Evolutionary conservation across 2,797 vertebrate genomes (phyloP), one percentile per base, ranked within the genome.

Genomic region (Xiphophorus birchmanni): DNA sequence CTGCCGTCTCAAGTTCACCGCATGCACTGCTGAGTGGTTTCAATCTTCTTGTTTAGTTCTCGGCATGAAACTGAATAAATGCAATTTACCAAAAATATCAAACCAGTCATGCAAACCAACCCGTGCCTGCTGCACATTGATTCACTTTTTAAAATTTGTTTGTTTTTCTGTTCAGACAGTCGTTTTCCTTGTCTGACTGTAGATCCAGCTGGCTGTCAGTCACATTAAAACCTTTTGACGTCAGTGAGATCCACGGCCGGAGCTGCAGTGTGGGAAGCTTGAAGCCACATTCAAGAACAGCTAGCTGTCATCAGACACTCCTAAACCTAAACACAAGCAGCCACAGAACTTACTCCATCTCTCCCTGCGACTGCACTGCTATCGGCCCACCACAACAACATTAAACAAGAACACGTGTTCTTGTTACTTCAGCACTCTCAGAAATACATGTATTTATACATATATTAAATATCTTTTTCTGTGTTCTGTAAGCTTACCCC

Each of bases 291-390:
- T 92, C 82, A 88, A 89, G 83, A 87, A 83, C 85, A 88, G 90
- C 88, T 87, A 93, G 90, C 93, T 93, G 93, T 95, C 94, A 95
- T 93, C 94, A 92, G 85, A 90, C 65, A 45, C 76, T 88, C 85
- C 83, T 82, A 83, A 94, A 92, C 82, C 84, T 81, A 91, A 92
- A 94, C 89, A 92, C 84, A 45, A 56, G 85, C 85, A 88, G 86
- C 91, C 88, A 86, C 91, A 92, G 84, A 87, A 72, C 54, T 69
- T 75, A 77, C 83, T 87, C 85, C 85, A 84, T 87, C 79, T 87
- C 80, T 83, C 82, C 72, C 84, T 86, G 81, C 80, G 78, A 82
- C 90, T 82, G 76, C 85, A 78, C 74, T 82, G 79, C 84, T 86
- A 88, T 90, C 74, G 10, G 47, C 83, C 90, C 92, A 84, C 90